phyloP scores from a whole-genome alignment of 2,888 invertebrate species.

The Papilio demoleus region DNA sequence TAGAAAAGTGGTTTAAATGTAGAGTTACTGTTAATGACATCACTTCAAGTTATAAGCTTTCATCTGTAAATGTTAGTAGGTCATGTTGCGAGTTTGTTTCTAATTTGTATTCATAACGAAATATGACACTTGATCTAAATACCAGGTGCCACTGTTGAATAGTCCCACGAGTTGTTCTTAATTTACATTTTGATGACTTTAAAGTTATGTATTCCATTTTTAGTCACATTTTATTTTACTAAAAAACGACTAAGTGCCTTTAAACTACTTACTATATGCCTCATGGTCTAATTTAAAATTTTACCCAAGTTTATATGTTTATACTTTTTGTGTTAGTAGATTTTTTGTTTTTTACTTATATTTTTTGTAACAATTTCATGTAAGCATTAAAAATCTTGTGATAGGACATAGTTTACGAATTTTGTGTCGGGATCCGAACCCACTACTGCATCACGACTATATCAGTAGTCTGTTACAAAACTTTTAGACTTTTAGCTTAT shows the following conservation, averaged over 20 bases:
- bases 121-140: neutral
- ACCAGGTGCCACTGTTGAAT: neutral
- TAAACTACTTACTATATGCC: neutral
- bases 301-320: neutral
- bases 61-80: slow-evolving; percentile 9
- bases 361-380: too few species aligned
- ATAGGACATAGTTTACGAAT: too few species aligned
- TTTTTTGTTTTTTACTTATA: too few species aligned
- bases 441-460: too few species aligned
- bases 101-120: slow-evolving; percentile 9
- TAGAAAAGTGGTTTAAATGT: neutral
- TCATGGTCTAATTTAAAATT: neutral
- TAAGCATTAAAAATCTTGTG: too few species aligned
- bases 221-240: neutral
- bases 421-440: too few species aligned
- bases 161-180: neutral
- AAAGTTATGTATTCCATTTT: neutral
- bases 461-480: too few species aligned
- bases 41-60: neutral
- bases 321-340: too few species aligned
- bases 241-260: neutral
- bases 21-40: slow-evolving; percentile 15
- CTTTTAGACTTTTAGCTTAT: neutral
- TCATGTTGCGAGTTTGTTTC: slow-evolving; percentile 7
- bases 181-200: neutral